These are phyloP conservation scores for Brachyistius frenatus DNA, from an alignment of 2,113 vertebrate genomes.

Conservation along the genomic window DNA sequence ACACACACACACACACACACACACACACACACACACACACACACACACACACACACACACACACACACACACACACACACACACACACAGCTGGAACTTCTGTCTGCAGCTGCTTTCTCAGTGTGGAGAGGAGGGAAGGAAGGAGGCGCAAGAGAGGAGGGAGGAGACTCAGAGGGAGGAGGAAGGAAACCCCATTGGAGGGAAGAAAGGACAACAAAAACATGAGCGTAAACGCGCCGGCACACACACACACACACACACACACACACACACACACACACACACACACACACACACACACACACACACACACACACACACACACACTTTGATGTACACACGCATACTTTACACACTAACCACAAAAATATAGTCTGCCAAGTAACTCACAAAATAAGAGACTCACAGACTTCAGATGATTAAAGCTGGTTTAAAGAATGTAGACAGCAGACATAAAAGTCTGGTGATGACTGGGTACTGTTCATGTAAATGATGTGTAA, in stretches of 20 bases:
- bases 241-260: not conserved
- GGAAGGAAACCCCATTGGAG: constrained; percentile 50
- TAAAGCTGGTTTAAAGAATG: not conserved
- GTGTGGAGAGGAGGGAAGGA: constrained; percentile 1
- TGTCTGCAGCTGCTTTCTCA: constrained; percentile 50
- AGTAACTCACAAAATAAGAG: not conserved
- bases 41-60: not conserved
- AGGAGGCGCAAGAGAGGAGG: constrained; percentile 10
- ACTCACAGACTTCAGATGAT: not conserved
- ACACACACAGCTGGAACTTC: constrained; percentile 65
- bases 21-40: not conserved
- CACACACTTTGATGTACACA: not conserved
- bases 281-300: not conserved
- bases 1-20: constrained; percentile 54
- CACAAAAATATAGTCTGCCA: not conserved
- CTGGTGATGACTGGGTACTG: constrained; percentile 1
- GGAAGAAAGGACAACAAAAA: constrained; percentile 62
- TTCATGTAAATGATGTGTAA: not conserved
- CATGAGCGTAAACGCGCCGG: constrained; percentile 19
- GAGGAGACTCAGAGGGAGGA: not conserved
- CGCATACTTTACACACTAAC: not conserved
- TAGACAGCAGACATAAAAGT: constrained; percentile 5
- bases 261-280: not conserved
- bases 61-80: constrained; percentile 46
- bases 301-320: not conserved